These are phyloP conservation scores for Euproctis similis DNA, from an alignment of 2,888 invertebrate genomes.

Conservation along the genomic window DNA sequence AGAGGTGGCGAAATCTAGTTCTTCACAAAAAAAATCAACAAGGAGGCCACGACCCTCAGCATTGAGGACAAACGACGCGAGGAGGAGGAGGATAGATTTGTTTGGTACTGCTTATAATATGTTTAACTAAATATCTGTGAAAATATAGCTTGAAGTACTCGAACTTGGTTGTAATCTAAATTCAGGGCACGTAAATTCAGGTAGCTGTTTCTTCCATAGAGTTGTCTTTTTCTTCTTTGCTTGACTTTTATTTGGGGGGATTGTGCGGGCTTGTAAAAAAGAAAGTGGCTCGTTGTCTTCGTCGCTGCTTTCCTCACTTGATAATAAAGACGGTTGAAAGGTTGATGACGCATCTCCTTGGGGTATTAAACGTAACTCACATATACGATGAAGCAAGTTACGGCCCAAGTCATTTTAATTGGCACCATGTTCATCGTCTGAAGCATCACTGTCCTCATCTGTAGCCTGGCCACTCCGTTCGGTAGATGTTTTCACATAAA, in stretches of 20 bases:
- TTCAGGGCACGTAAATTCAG: background rate
- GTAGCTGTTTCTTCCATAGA: background rate
- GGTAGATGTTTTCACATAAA: too few relatives aligned
- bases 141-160: background rate
- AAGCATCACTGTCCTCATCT: too few relatives aligned
- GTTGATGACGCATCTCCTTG: background rate
- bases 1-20: too few relatives aligned
- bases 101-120: background rate
- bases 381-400: background rate
- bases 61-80: too few relatives aligned
- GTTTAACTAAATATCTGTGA: background rate
- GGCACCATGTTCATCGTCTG: conserved; percentile 1
- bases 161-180: background rate
- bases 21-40: too few relatives aligned
- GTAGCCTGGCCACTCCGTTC: too few relatives aligned
- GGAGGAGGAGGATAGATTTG: background rate
- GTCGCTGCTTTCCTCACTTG: background rate
- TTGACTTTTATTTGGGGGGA: background rate
- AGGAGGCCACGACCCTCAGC: too few relatives aligned
- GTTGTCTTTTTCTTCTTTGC: background rate
- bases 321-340: background rate
- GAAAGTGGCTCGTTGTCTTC: background rate
- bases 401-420: background rate
- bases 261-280: background rate
- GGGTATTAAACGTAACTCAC: background rate